Base-by-base conservation (phyloP, 2,797 vertebrate genomes). In the Microcaecilia unicolor region DNA sequence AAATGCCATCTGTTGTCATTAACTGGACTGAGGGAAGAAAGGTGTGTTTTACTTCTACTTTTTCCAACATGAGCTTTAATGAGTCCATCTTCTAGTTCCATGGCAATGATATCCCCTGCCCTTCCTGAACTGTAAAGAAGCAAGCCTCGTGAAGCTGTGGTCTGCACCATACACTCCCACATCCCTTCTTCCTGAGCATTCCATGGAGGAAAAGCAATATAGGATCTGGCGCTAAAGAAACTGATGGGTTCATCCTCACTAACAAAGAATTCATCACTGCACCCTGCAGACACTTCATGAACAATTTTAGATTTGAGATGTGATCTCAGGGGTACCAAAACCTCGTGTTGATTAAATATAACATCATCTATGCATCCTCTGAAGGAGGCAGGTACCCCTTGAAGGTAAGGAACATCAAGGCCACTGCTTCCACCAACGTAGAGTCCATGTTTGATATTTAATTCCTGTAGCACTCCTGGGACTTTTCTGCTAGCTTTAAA, bases 161-260 rank as follows among this genome's bases (percentile, higher is more conserved):
- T 90, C 61, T 88, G 87, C 19, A 94, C 42, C 6, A 76, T 34
- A 64, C 55, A 92, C 43, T 91, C 69, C 11, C 93, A 77, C 4
- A 56, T 11, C 6, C 78, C 78, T 13, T 78, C 77, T 3, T 66
- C 38, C 4, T 60, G 71, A 21, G 64, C 10, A 3, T 60, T 80
- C 87, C 84, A 91, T 1, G 61, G 35, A 11, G 87, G 78, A 51
- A 96, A 73, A 20, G 83, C 81, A 52, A 94, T 34, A 22, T 85
- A 97, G 16, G 91, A 92, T 51, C 79, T 86, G 8, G 93, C 91
- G 58, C 91, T 98, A 60, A 96, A 97, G 60, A 97, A 92, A 70
- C 81, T 95, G 40, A 97, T 71, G 2, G 91, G 67, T 13, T 96
- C 87, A 27, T 89, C 78, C 41, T 91, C 84, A 3, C 52, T 71